Conservation (phyloP, 2,113 vertebrate genomes). For the Silurus glanis region DNA sequence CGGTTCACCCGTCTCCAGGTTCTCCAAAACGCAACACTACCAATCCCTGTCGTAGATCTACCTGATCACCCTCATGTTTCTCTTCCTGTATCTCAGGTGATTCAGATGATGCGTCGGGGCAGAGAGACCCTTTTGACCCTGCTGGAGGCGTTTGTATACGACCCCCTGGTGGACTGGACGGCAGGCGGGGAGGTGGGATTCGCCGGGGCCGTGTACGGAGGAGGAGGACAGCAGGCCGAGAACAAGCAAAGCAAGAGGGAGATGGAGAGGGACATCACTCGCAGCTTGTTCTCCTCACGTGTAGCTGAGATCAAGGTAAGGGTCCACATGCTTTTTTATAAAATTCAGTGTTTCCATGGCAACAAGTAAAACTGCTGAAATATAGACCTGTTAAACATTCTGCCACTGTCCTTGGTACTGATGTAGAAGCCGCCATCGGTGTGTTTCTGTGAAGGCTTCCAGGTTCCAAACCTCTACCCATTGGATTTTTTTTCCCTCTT, state of each 20-base stretch:
- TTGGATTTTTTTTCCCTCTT: background rate
- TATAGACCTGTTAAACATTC: no score
- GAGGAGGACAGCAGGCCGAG: constrained; percentile 95
- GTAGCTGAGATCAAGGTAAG: constrained; percentile 97
- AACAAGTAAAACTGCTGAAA: background rate
- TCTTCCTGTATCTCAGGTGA: constrained; percentile 73
- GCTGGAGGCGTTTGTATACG: constrained; percentile 96
- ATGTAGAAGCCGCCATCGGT: no score
- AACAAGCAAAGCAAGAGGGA: constrained; percentile 97
- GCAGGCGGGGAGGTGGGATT: constrained; percentile 96
- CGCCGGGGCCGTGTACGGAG: constrained; percentile 95
- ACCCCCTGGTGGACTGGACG: constrained; percentile 98
- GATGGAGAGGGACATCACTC: constrained; percentile 97
- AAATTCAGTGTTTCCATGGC: background rate
- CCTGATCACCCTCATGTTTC: background rate
- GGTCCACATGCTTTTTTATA: no score
- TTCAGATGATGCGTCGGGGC: constrained; percentile 96
- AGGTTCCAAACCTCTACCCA: no score
- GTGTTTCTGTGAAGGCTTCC: background rate
- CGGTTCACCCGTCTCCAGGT: background rate
- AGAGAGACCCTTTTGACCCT: constrained; percentile 93
- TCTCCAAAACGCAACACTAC: background rate
- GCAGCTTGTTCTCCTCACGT: constrained; percentile 94
- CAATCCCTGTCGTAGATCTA: background rate
- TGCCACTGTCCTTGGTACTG: no score